These are phyloP conservation scores for Drosophila falleni DNA, from an alignment of 2,888 invertebrate species.

Conservation along the genomic window DNA sequence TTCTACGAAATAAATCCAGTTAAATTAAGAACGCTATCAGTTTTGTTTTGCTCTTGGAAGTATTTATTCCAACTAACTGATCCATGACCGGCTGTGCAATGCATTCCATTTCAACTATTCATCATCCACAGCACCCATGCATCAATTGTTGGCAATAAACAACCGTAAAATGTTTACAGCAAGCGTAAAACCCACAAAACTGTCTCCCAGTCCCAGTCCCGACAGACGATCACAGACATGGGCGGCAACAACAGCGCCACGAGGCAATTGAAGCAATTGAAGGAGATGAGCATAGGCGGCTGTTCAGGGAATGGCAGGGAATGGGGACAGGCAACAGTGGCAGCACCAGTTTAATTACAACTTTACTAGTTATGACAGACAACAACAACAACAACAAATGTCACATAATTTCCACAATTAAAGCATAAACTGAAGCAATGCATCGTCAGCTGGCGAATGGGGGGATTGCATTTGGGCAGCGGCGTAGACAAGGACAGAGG, in stretches of 20 bases:
- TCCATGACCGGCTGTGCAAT: conserved; percentile 9
- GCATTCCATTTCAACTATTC: conserved; percentile 18
- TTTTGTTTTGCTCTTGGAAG: conserved; percentile 1
- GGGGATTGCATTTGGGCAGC: background rate
- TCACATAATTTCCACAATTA: conserved; percentile 80
- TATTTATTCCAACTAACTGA: conserved; percentile 4
- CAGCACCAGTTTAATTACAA: conserved; percentile 75
- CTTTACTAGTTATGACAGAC: conserved; percentile 77
- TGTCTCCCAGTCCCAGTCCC: conserved; percentile 45
- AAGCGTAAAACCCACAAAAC: conserved; percentile 73
- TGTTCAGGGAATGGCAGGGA: background rate
- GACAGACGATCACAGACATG: conserved; percentile 39
- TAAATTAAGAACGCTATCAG: background rate
- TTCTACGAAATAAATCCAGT: too few relatives aligned
- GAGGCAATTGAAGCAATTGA: conserved; percentile 30
- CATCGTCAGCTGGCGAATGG: conserved; percentile 31
- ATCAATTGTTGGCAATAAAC: conserved; percentile 72
- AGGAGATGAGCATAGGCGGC: background rate
- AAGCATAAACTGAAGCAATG: conserved; percentile 75
- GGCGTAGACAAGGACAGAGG: background rate
- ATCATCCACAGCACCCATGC: conserved; percentile 56
- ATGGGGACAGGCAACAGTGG: conserved; percentile 13
- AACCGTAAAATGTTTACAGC: conserved; percentile 74
- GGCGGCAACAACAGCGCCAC: conserved; percentile 60
- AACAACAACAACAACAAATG: conserved; percentile 58